Evolutionary conservation across 1,140 invertebrate species (phyloP).

Genomic region (Neodiprion pinetum): DNA sequence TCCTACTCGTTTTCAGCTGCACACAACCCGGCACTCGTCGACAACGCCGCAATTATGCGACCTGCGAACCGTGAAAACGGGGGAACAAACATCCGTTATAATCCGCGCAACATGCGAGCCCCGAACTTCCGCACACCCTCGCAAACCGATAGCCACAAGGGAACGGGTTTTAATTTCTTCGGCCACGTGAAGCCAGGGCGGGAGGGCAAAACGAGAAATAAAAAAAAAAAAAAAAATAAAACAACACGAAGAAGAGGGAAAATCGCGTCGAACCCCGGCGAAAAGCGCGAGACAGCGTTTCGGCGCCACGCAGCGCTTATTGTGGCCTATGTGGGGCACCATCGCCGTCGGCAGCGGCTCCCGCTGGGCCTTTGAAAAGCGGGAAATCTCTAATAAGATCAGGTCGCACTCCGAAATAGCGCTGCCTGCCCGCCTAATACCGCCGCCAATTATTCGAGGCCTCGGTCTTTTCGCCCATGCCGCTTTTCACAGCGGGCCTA

Average conservation of each 20-base stretch:
- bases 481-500: background rate
- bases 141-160: too few relatives aligned
- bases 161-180: too few relatives aligned
- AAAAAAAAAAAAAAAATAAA: too few relatives aligned
- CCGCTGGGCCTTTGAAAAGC: constrained; percentile 2
- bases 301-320: background rate
- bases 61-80: too few relatives aligned
- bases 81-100: too few relatives aligned
- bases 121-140: too few relatives aligned
- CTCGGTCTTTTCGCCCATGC: background rate
- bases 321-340: constrained; percentile 6
- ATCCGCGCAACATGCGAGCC: too few relatives aligned
- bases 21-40: too few relatives aligned
- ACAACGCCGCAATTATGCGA: too few relatives aligned
- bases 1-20: too few relatives aligned
- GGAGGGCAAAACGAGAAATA: too few relatives aligned
- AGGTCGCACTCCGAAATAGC: background rate
- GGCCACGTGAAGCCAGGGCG: too few relatives aligned
- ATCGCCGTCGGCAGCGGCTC: background rate
- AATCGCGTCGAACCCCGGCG: background rate
- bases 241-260: background rate
- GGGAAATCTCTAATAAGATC: constrained; percentile 2
- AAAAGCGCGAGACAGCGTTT: background rate
- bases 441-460: constrained; percentile 4
- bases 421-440: background rate